Percentiles rank a stretch among this genome's conserved stretches.
phyloP scores from a whole-genome alignment of 2,888 invertebrate genomes.

The Drosophila niveifrons region DNA sequence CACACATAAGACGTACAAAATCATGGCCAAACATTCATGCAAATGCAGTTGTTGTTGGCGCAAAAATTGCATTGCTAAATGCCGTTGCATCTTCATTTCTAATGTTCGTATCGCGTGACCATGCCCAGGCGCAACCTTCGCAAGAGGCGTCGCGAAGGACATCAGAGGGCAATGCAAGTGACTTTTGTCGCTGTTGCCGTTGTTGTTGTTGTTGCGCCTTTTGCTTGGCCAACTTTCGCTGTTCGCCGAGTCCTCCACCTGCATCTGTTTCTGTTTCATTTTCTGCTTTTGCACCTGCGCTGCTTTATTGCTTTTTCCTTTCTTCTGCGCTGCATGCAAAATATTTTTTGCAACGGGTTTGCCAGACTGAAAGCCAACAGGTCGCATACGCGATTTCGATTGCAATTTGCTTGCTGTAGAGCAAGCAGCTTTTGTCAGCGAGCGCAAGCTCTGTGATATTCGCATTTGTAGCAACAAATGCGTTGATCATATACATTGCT shows the following conservation, averaged over 20 bases:
- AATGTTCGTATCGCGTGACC: slow-evolving; percentile 50
- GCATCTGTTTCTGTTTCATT: not conserved
- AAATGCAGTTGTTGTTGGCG: slow-evolving; percentile 8
- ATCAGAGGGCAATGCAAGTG: slow-evolving; percentile 32
- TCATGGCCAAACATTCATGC: slow-evolving; percentile 43
- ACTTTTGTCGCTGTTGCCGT: slow-evolving; percentile 13
- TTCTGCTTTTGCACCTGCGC: slow-evolving; percentile 36
- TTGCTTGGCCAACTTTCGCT: slow-evolving; percentile 56
- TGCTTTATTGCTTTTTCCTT: slow-evolving; percentile 30
- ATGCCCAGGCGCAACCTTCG: slow-evolving; percentile 69
- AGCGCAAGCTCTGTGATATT: not conserved
- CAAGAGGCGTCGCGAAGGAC: slow-evolving; percentile 65
- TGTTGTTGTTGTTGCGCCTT: slow-evolving; percentile 14
- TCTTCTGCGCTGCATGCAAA: slow-evolving; percentile 13
- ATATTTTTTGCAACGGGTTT: not conserved
- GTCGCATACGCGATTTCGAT: not conserved
- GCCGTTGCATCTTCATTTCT: slow-evolving; percentile 17
- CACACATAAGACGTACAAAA: slow-evolving; percentile 18
- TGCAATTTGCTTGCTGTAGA: not conserved
- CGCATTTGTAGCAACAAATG: too few species aligned
- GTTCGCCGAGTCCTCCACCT: slow-evolving; percentile 26
- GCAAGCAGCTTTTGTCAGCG: not conserved
- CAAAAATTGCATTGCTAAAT: not conserved
- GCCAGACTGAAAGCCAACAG: not conserved
- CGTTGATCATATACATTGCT: too few species aligned